Percentiles rank a stretch among this genome's conserved stretches.
Conservation (phyloP, 2,113 vertebrate genomes). For the Capra hircus region DNA sequence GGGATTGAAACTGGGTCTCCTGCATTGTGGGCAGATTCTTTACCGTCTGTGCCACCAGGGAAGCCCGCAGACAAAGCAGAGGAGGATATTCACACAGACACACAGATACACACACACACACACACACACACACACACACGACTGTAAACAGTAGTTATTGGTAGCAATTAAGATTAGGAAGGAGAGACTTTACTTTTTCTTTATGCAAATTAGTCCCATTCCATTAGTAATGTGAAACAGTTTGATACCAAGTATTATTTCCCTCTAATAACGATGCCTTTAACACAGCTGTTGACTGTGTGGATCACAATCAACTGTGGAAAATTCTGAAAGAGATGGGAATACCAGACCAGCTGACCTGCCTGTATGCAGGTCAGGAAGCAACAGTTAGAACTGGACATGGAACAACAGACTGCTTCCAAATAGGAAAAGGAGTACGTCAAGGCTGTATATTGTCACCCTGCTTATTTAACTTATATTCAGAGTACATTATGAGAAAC, state of each 20-base stretch:
- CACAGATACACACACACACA: not conserved
- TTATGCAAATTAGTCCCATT: not conserved
- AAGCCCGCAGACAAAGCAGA: not conserved
- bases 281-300: not conserved
- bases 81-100: fast-evolving
- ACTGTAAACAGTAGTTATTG: not conserved
- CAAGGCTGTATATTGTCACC: not conserved
- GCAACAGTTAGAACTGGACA: not conserved
- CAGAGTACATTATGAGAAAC: not conserved
- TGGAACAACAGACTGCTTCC: not conserved
- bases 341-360: not conserved
- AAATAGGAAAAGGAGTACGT: not conserved
- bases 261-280: not conserved
- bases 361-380: not conserved
- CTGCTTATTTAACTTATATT: not conserved
- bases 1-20: not conserved
- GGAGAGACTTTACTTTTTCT: not conserved
- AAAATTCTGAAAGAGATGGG: not conserved
- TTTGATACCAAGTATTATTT: not conserved
- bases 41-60: not conserved
- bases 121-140: not conserved
- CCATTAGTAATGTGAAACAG: not conserved
- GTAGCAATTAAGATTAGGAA: not conserved
- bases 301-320: not conserved
- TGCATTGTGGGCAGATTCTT: not conserved